Evolutionary conservation across 2,888 invertebrate species (phyloP).

Genomic region (Galeopsomyia nigrocyanea): DNA sequence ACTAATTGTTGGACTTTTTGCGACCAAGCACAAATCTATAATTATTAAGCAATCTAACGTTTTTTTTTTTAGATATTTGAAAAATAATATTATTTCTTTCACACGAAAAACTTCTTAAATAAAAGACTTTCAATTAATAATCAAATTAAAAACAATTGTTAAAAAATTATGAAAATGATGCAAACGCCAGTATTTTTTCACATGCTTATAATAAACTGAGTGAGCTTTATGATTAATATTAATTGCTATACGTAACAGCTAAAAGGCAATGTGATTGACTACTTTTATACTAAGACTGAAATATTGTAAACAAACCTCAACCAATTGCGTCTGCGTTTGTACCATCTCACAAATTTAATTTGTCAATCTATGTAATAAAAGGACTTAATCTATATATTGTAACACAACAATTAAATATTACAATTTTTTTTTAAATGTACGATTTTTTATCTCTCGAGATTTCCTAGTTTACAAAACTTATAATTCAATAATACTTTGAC

Average conservation of each 20-base stretch:
- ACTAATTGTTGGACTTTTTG: no score
- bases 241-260: not conserved
- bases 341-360: constrained; percentile 40
- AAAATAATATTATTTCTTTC: not conserved
- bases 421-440: constrained; percentile 5
- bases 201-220: constrained; percentile 21
- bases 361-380: constrained; percentile 35
- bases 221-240: constrained; percentile 18
- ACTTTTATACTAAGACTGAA: constrained; percentile 33
- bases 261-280: constrained; percentile 32
- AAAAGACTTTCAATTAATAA: no score
- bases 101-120: not conserved
- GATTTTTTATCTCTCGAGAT: no score
- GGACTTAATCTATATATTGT: constrained; percentile 34
- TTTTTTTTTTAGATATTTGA: not conserved
- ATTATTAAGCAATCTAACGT: not conserved
- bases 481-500: not conserved
- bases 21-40: no score
- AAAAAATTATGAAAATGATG: no score
- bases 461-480: not conserved
- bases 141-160: no score
- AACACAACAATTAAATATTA: constrained; percentile 16
- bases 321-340: constrained; percentile 34
- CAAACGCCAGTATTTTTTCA: not conserved
- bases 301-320: constrained; percentile 39